Percentiles rank a stretch among this genome's conserved stretches.
Evolutionary conservation across 2,113 vertebrate genomes (phyloP).

Genomic region (human): DNA sequence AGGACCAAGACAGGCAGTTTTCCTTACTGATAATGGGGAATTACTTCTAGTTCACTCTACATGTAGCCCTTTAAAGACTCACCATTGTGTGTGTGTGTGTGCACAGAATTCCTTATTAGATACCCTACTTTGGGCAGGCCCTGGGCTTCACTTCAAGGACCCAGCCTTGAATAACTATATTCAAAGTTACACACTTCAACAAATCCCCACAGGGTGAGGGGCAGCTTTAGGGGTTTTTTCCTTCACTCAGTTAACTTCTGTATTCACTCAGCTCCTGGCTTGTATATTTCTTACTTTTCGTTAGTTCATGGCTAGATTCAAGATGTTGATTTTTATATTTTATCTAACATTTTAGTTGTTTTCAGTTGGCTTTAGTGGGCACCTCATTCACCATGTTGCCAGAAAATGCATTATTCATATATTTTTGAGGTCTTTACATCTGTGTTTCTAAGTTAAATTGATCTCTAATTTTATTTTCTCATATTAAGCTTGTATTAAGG

Average conservation of each 20-base stretch:
- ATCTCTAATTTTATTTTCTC: conserved; percentile 17
- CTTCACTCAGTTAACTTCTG: neutral
- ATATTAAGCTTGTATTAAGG: neutral
- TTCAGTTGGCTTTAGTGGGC: neutral
- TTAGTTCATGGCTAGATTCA: neutral
- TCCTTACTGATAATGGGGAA: neutral
- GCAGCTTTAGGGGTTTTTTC: neutral
- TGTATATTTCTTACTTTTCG: neutral
- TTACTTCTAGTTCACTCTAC: neutral
- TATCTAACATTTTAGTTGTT: neutral
- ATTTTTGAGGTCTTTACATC: neutral
- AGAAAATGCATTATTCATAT: neutral
- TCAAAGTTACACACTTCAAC: neutral
- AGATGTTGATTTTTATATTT: neutral
- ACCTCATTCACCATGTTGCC: neutral
- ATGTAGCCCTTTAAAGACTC: neutral
- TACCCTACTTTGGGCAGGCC: neutral
- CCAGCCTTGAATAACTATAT: neutral
- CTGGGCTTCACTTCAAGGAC: neutral
- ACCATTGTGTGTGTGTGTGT: neutral
- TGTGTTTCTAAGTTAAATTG: neutral
- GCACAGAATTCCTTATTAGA: neutral
- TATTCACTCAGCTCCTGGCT: neutral
- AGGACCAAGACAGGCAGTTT: neutral
- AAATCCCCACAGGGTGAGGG: neutral